phyloP scores from a whole-genome alignment of 2,888 invertebrate species.

The Stramonita haemastoma region DNA sequence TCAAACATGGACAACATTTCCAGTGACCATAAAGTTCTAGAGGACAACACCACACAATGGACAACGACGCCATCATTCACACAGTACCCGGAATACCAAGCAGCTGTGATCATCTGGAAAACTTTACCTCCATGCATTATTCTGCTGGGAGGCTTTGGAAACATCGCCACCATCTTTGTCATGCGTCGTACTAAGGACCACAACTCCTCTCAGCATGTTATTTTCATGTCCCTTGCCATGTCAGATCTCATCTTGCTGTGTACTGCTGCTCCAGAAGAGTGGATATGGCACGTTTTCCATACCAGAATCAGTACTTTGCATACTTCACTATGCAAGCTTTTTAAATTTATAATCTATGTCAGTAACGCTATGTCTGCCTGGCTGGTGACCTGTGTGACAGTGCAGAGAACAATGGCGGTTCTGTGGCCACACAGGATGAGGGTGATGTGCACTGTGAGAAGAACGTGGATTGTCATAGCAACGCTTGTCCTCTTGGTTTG shows the following conservation, averaged over 20 bases:
- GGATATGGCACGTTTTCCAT: not conserved
- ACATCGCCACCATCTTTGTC: constrained; percentile 2
- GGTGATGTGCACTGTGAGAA: not conserved
- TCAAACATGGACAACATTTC: too few species aligned
- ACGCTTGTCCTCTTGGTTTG: not conserved
- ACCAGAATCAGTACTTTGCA: not conserved
- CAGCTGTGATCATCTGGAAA: not conserved
- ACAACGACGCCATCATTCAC: too few species aligned
- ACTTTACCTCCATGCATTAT: not conserved
- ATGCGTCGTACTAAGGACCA: not conserved
- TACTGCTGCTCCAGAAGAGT: not conserved
- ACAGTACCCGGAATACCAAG: not conserved
- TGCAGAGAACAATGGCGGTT: not conserved
- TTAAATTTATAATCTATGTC: not conserved
- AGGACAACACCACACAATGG: too few species aligned
- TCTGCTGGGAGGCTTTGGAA: not conserved
- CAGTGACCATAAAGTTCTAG: too few species aligned
- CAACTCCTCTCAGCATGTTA: not conserved
- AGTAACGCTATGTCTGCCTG: not conserved
- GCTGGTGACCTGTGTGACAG: not conserved
- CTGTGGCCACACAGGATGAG: not conserved
- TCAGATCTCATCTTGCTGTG: not conserved
- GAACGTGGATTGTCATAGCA: not conserved
- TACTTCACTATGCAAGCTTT: not conserved
- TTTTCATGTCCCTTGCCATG: not conserved